Evolutionary conservation across 2,113 vertebrate genomes (phyloP).

Genomic region (Coracopsis vasa): DNA sequence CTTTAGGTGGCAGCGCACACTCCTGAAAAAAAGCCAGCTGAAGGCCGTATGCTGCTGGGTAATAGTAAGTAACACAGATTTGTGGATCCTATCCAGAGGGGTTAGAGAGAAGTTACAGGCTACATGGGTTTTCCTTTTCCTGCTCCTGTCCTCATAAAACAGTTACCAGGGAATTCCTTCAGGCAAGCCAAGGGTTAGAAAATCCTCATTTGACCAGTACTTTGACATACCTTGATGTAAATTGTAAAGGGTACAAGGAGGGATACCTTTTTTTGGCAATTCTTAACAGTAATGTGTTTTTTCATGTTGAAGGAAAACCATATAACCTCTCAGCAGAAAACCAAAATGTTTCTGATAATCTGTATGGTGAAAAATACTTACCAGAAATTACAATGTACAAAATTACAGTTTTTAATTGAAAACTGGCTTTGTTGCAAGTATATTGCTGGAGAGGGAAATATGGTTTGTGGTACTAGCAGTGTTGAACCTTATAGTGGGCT

Average conservation of each 20-base stretch:
- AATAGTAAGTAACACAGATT: neutral
- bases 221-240: neutral
- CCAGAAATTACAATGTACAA: neutral
- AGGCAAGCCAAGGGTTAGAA: neutral
- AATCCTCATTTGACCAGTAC: neutral
- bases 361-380: neutral
- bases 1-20: neutral
- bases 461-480: neutral
- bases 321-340: neutral
- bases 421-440: neutral
- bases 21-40: neutral
- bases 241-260: neutral
- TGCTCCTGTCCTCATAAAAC: neutral
- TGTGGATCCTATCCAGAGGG: neutral
- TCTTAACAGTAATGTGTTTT: neutral
- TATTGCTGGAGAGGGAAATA: neutral
- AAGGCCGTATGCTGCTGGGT: neutral
- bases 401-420: conserved; percentile 10
- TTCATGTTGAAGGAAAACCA: neutral
- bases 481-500: neutral
- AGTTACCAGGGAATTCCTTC: neutral
- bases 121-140: neutral
- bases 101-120: neutral
- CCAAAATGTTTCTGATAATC: neutral
- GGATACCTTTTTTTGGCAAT: neutral